Percentiles rank a stretch among this genome's conserved stretches.
phyloP scores from a whole-genome alignment of 2,113 vertebrate genomes.

The Himantopus leucocephalus region DNA sequence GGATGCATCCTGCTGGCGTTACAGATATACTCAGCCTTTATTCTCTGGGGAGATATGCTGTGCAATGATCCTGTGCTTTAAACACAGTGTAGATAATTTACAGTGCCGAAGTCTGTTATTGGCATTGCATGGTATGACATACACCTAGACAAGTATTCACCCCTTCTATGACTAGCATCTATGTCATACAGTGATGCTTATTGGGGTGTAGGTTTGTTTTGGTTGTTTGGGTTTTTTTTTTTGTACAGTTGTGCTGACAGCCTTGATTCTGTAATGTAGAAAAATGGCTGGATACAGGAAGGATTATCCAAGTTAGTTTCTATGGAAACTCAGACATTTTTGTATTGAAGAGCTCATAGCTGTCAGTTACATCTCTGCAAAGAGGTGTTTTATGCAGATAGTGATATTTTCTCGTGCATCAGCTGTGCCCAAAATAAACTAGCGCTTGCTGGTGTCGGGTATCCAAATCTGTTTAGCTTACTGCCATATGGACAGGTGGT shows the following conservation, averaged over 20 bases:
- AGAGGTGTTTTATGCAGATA: conserved; percentile 8
- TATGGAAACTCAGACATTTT: conserved; percentile 52
- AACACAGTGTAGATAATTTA: background rate
- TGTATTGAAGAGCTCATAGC: background rate
- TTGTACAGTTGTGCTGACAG: background rate
- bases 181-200: background rate
- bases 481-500: conserved; percentile 35
- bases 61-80: background rate
- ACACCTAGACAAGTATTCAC: background rate
- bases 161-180: background rate
- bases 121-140: background rate
- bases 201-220: background rate
- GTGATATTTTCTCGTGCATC: conserved; percentile 34
- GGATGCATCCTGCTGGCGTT: background rate
- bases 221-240: background rate
- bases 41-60: background rate
- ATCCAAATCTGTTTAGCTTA: conserved; percentile 18
- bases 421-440: conserved; percentile 47
- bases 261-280: background rate
- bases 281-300: conserved; percentile 2
- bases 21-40: background rate
- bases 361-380: conserved; percentile 30
- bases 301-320: conserved; percentile 43
- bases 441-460: conserved; percentile 1
- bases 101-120: background rate